Evolutionary conservation across 2,113 vertebrate genomes (phyloP).

Genomic region (Ranitomeya imitator): DNA sequence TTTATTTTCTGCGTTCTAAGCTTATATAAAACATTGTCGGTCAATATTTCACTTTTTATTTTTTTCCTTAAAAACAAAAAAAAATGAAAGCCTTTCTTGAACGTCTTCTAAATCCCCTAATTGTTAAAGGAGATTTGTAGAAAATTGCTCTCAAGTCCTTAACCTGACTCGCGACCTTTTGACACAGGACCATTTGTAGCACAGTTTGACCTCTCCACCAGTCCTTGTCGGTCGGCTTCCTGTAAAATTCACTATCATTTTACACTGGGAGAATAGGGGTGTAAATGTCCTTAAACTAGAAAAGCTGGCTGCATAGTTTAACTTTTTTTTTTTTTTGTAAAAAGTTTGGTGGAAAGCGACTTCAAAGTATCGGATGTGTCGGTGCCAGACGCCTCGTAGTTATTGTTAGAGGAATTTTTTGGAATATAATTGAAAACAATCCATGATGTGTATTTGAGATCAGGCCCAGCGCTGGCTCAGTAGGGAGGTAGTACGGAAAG

Average conservation of each 20-base stretch:
- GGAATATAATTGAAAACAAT: conserved; percentile 81
- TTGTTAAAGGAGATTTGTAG: neutral
- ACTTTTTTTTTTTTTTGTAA: conserved; percentile 46
- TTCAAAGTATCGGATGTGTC: conserved; percentile 77
- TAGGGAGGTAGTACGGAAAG: conserved; percentile 66
- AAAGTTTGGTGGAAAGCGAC: conserved; percentile 66
- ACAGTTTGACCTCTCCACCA: conserved; percentile 24
- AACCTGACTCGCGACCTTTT: neutral
- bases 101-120: conserved; percentile 1
- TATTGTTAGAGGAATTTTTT: conserved; percentile 76
- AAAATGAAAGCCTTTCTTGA: neutral
- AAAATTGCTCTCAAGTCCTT: conserved; percentile 30
- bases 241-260: conserved; percentile 19
- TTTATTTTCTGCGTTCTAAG: neutral
- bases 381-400: conserved; percentile 73
- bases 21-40: too few relatives aligned
- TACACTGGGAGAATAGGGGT: neutral
- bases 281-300: conserved; percentile 36
- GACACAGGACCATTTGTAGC: conserved; percentile 25
- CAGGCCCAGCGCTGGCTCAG: conserved; percentile 63
- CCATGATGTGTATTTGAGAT: conserved; percentile 62
- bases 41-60: neutral
- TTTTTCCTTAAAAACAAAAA: neutral
- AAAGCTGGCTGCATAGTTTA: conserved; percentile 54
- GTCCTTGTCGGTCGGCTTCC: neutral